Percentiles rank a stretch among this genome's conserved stretches.
These are phyloP conservation scores for Bedellia somnulentella DNA, from an alignment of 2,888 invertebrate species.

Conservation along the genomic window DNA sequence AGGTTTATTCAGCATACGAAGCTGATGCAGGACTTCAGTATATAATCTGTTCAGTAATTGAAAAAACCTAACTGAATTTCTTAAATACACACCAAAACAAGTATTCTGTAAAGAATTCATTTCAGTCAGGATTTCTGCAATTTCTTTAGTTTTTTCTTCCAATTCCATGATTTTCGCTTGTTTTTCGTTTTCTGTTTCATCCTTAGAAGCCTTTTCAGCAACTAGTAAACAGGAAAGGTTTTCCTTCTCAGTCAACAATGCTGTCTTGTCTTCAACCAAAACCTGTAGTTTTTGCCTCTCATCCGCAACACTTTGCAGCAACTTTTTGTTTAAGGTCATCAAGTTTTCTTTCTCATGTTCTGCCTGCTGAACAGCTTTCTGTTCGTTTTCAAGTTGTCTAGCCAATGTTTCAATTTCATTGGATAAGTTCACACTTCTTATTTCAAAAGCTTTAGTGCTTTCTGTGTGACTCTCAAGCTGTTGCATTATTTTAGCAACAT, in stretches of 20 bases:
- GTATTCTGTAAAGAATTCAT: conserved; percentile 2
- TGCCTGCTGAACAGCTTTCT: too few species aligned
- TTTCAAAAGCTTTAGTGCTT: too few species aligned
- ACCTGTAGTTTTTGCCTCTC: conserved; percentile 2
- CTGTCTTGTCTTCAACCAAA: conserved; percentile 4
- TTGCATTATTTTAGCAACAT: too few species aligned
- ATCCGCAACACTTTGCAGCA: conserved; percentile 8
- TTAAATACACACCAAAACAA: too few species aligned
- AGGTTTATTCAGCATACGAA: too few species aligned
- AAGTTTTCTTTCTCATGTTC: conserved; percentile 10
- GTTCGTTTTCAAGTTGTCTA: too few species aligned
- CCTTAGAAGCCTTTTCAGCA: conserved; percentile 16
- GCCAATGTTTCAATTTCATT: too few species aligned
- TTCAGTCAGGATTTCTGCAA: conserved; percentile 8
- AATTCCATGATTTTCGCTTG: conserved; percentile 9
- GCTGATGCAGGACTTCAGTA: too few species aligned
- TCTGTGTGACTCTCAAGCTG: too few species aligned
- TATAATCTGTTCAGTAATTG: too few species aligned
- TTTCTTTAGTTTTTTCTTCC: conserved; percentile 14
- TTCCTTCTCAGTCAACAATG: conserved; percentile 9
- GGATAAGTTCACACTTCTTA: too few species aligned
- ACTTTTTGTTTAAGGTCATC: conserved; percentile 9
- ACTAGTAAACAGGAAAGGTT: conserved; percentile 12
- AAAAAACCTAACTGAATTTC: too few species aligned
- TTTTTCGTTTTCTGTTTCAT: conserved; percentile 17